These are phyloP conservation scores for Stratiomys singularior DNA, from an alignment of 2,888 invertebrate species.

Conservation along the genomic window DNA sequence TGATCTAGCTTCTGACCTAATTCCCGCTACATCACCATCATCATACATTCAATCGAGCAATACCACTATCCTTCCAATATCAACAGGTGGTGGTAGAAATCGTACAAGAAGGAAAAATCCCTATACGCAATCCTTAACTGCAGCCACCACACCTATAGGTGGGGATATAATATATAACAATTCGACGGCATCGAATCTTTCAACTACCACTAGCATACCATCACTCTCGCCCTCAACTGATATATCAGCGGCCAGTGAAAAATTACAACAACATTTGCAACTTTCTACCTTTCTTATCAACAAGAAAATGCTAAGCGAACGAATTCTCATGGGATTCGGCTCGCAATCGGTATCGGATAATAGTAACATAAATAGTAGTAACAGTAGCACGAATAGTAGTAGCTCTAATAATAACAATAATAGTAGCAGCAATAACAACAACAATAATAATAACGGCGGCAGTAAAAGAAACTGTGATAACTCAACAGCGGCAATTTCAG, in stretches of 20 bases:
- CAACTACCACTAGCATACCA: neutral
- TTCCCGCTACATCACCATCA: conserved; percentile 42
- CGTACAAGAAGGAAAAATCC: conserved; percentile 44
- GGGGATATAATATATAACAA: neutral
- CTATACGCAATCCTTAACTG: conserved; percentile 1
- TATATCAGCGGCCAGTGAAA: conserved; percentile 38
- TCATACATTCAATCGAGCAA: conserved; percentile 25
- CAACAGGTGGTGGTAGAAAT: conserved; percentile 7
- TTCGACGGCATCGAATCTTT: neutral
- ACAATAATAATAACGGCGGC: conserved; percentile 2
- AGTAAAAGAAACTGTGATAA: conserved; percentile 60
- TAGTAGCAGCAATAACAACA: neutral
- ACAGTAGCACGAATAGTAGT: neutral
- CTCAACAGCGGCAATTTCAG: conserved; percentile 54
- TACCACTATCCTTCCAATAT: conserved; percentile 29
- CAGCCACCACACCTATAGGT: neutral
- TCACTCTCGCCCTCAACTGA: conserved; percentile 13
- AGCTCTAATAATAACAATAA: neutral
- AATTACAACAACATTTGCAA: conserved; percentile 53
- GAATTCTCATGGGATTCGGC: conserved; percentile 60
- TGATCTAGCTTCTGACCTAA: conserved; percentile 45
- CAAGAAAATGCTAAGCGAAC: conserved; percentile 64
- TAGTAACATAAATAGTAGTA: neutral
- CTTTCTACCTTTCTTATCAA: conserved; percentile 42
- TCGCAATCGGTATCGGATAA: neutral